These are phyloP conservation scores for Phrynocephalus forsythii DNA, from an alignment of 2,797 vertebrate genomes.

Conservation along the genomic window DNA sequence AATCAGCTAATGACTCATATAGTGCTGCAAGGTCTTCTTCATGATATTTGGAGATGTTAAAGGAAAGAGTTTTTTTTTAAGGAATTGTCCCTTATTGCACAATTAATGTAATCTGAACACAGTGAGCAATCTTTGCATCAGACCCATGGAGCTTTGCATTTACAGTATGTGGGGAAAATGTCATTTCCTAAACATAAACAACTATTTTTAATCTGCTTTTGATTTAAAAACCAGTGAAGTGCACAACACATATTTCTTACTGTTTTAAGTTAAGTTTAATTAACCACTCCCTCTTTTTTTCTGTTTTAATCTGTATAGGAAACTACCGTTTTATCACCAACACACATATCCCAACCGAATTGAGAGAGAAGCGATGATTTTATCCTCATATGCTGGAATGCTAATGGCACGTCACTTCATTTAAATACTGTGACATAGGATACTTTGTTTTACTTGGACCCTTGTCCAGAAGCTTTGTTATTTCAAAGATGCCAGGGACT, in stretches of 20 bases:
- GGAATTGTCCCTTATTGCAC: neutral
- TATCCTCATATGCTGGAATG: conserved; percentile 88
- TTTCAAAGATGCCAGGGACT: neutral
- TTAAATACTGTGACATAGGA: neutral
- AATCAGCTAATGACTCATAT: neutral
- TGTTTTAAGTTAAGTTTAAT: neutral
- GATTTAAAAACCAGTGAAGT: neutral
- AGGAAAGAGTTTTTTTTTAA: neutral
- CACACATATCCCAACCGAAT: conserved; percentile 74
- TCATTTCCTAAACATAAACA: neutral
- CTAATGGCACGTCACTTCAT: conserved; percentile 81
- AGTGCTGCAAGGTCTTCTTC: neutral
- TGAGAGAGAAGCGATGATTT: conserved; percentile 89
- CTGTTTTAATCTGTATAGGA: conserved; percentile 51
- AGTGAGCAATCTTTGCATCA: neutral
- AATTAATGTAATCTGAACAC: neutral
- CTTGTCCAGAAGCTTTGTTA: neutral
- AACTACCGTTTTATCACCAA: conserved; percentile 39
- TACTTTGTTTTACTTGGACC: neutral
- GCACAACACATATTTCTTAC: neutral
- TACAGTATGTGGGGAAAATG: neutral
- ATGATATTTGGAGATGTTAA: neutral
- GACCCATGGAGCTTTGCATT: neutral
- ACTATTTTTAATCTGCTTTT: neutral
- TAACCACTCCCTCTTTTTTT: conserved; percentile 41